Percentiles rank a stretch among this genome's conserved stretches.
phyloP scores from a whole-genome alignment of 2,113 vertebrate genomes.

The Tamias sibiricus region DNA sequence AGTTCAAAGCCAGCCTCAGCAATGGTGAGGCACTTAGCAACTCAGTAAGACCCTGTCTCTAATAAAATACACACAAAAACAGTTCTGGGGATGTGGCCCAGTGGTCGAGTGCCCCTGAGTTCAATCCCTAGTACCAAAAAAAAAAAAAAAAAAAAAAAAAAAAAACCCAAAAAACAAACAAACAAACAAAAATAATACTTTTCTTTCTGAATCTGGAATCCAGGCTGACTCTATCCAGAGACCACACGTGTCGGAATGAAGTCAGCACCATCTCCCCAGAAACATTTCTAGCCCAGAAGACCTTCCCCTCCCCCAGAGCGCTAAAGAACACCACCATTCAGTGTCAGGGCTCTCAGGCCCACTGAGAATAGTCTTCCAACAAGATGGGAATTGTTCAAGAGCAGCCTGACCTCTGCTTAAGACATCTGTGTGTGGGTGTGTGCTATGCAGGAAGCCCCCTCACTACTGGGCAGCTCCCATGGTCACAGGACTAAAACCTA shows the following conservation, averaged over 20 bases:
- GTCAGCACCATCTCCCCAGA: background rate
- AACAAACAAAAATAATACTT: background rate
- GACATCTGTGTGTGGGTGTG: too few species aligned
- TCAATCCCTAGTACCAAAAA: too few species aligned
- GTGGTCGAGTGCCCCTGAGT: too few species aligned
- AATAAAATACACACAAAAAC: too few species aligned
- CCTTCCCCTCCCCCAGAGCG: background rate
- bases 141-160: too few species aligned
- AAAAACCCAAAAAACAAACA: too few species aligned
- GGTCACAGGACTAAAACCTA: too few species aligned
- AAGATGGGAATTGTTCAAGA: background rate
- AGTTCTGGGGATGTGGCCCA: too few species aligned
- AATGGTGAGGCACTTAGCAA: too few species aligned
- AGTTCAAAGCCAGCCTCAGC: too few species aligned
- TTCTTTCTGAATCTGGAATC: background rate
- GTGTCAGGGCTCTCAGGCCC: background rate
- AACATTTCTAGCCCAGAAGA: background rate
- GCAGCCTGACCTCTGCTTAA: background rate
- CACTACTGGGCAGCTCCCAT: accelerated
- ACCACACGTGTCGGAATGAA: too few species aligned
- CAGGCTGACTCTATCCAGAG: background rate
- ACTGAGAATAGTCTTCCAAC: background rate
- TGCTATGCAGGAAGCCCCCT: background rate
- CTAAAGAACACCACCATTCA: background rate
- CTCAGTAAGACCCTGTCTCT: too few species aligned